Conservation (phyloP, 2,113 vertebrate genomes). For the Anhinga rufa region DNA sequence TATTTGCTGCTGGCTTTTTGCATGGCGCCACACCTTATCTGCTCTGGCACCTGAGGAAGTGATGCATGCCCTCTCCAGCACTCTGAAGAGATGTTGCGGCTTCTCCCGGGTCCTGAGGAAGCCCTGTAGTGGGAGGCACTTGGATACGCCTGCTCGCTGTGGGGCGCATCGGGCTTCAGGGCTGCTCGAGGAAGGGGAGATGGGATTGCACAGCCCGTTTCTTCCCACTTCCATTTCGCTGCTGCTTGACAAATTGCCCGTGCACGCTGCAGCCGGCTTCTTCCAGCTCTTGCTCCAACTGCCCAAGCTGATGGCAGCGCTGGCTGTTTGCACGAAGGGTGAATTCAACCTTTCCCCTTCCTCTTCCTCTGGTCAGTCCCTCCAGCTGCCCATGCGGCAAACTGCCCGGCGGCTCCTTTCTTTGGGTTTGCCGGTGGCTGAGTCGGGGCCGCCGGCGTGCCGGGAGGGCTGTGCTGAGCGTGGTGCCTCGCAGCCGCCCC, state of each 20-base stretch:
- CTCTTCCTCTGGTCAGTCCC: not conserved
- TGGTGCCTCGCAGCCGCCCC: not conserved
- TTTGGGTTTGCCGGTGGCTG: accelerated
- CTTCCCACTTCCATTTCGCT: not conserved
- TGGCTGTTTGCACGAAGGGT: not conserved
- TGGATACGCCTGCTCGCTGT: not conserved
- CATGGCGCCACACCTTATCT: conserved; percentile 18
- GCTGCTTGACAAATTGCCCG: not conserved
- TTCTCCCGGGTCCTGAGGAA: not conserved
- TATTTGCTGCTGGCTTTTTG: not conserved
- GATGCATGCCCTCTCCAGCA: conserved; percentile 14
- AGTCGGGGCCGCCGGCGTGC: accelerated
- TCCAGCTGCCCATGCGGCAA: not conserved
- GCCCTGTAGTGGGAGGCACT: not conserved
- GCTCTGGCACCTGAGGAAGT: not conserved
- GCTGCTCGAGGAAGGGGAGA: not conserved
- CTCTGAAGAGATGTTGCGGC: not conserved
- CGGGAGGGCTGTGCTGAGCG: not conserved
- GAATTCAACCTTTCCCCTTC: conserved; percentile 29
- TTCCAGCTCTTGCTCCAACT: not conserved
- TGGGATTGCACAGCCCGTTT: not conserved
- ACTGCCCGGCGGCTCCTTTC: not conserved
- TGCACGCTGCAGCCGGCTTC: accelerated
- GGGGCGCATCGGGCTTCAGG: accelerated
- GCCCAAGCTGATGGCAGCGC: not conserved